Base-by-base conservation (phyloP, 2,113 vertebrate species). In the Ardeotis arabs region DNA sequence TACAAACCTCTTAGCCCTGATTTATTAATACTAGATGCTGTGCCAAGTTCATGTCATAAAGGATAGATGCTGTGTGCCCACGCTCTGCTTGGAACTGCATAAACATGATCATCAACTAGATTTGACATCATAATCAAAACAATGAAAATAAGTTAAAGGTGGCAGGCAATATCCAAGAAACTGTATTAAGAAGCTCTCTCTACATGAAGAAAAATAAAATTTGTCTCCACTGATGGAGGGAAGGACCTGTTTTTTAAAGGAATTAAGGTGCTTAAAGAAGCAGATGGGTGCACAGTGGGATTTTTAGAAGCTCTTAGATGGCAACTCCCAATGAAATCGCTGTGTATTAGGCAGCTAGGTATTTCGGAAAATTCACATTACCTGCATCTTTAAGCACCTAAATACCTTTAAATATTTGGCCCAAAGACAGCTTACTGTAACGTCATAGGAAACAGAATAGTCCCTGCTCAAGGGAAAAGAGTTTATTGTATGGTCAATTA, bases 331-430 rank as follows among this genome's bases (percentile, higher is more conserved):
- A 84, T 83, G 92, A 95, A 96, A 95, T 95, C 12, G 2, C 84
- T 93, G 67, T 79, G 78, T 95, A 92, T 94, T 96, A 96, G 87
- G 92, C 88, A 92, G 96, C 31, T 91, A 97, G 95, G 88, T 96
- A 96, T 91, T 95, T 96, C 0, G 45, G 95, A 97, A 96, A 97
- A 97, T 94, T 93, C 95, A 94, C 93, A 97, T 95, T 96, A 96
- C 95, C 95, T 97, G 96, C 96, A 96, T 96, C 89, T 95, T 97
- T 96, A 97, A 89, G 94, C 96, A 97, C 87, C 96, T 96, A 96
- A 97, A 96, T 92, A 96, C 91, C 96, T 97, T 96, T 95, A 96
- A 97, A 96, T 94, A 96, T 91, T 93, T 96, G 92, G 91, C 96
- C 89, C 94, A 89, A 96, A 87, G 96, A 96, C 95, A 97, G 95